Evolutionary conservation across 1,140 invertebrate species (phyloP).

Genomic region (Drosophila prosaltans): DNA sequence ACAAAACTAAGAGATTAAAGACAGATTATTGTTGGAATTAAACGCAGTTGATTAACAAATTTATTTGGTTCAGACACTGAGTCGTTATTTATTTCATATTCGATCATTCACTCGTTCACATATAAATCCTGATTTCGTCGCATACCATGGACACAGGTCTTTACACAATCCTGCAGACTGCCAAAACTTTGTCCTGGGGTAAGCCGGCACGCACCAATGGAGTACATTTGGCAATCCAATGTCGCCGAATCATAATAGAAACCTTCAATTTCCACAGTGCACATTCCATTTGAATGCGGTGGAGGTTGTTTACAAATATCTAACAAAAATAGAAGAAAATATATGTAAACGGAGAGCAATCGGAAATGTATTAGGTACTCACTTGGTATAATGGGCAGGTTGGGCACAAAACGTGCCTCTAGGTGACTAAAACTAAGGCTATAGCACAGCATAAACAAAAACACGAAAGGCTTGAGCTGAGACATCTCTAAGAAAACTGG

Average conservation of each 20-base stretch:
- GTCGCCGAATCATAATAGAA: slow-evolving; percentile 63
- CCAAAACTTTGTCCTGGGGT: slow-evolving; percentile 75
- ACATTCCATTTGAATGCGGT: slow-evolving; percentile 70
- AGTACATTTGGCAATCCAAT: slow-evolving; percentile 63
- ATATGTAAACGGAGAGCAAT: not conserved
- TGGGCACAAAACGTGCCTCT: slow-evolving; percentile 38
- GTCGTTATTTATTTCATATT: slow-evolving; percentile 5
- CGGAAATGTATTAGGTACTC: slow-evolving; percentile 31
- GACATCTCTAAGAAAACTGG: slow-evolving; percentile 42
- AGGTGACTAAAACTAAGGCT: slow-evolving; percentile 24
- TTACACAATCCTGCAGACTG: slow-evolving; percentile 62
- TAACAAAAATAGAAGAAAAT: slow-evolving; percentile 17
- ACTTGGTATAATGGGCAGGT: slow-evolving; percentile 50
- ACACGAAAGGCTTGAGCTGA: slow-evolving; percentile 35
- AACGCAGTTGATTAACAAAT: slow-evolving; percentile 27
- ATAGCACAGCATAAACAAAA: slow-evolving; percentile 43
- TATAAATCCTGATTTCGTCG: slow-evolving; percentile 62
- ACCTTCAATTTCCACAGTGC: slow-evolving; percentile 76
- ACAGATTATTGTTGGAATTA: slow-evolving; percentile 28
- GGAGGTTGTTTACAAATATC: slow-evolving; percentile 67
- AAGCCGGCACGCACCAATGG: slow-evolving; percentile 63
- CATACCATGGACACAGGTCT: slow-evolving; percentile 57
- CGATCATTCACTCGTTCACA: slow-evolving; percentile 43
- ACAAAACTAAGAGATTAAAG: slow-evolving; percentile 29
- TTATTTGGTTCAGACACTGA: not conserved